These are phyloP conservation scores for Craniophora ligustri DNA, from an alignment of 2,888 invertebrate species.

Conservation along the genomic window DNA sequence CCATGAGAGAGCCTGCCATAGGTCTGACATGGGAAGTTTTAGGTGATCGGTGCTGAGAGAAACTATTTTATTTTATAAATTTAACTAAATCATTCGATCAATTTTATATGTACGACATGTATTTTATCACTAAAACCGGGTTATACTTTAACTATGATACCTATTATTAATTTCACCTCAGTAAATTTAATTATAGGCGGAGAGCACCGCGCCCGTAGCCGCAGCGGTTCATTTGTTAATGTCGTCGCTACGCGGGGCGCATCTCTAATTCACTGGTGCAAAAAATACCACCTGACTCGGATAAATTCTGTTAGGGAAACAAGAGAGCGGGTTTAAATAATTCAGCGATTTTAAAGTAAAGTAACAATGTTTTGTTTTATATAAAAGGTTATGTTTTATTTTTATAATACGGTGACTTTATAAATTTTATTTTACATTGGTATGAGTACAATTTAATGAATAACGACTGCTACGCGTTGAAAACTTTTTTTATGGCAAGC, in stretches of 20 bases:
- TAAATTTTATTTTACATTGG: too few species aligned
- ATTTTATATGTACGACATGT: not conserved
- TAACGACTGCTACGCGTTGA: too few species aligned
- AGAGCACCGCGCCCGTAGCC: slow-evolving; percentile 23
- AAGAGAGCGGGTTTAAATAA: slow-evolving; percentile 4
- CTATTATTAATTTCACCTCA: slow-evolving; percentile 41
- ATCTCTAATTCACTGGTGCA: slow-evolving; percentile 45
- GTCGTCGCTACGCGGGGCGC: slow-evolving; percentile 38
- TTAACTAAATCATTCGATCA: too few species aligned
- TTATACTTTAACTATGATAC: slow-evolving; percentile 11
- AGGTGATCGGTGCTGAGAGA: too few species aligned
- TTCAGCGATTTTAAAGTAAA: slow-evolving; percentile 1
- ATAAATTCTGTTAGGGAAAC: slow-evolving; percentile 34
- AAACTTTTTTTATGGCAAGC: too few species aligned
- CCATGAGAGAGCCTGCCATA: too few species aligned
- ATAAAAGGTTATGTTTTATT: too few species aligned
- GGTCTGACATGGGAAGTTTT: too few species aligned
- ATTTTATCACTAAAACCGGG: slow-evolving; percentile 14
- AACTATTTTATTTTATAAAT: too few species aligned
- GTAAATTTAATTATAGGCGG: slow-evolving; percentile 48
- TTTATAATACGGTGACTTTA: too few species aligned
- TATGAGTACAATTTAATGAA: too few species aligned
- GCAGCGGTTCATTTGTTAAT: slow-evolving; percentile 50
- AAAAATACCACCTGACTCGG: slow-evolving; percentile 27
- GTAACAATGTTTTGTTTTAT: too few species aligned